Percentiles rank a stretch among this genome's conserved stretches.
phyloP scores from a whole-genome alignment of 1,140 invertebrate species.

The Halyomorpha halys region DNA sequence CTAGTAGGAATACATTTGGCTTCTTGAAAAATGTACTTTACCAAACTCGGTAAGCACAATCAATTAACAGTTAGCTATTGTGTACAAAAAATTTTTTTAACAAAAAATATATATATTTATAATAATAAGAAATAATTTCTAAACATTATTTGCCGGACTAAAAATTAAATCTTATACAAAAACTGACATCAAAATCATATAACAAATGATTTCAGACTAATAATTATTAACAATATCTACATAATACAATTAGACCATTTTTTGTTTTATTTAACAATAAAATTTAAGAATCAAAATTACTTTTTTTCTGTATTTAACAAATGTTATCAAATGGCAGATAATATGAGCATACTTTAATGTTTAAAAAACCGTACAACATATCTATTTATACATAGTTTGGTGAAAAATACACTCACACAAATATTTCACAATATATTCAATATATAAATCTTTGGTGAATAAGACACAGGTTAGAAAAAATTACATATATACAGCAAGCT shows the following conservation, averaged over 20 bases:
- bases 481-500: neutral
- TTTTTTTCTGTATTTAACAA: conserved; percentile 1
- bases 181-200: neutral
- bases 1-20: conserved; percentile 2
- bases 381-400: conserved; percentile 5
- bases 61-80: neutral
- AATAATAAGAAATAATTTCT: neutral
- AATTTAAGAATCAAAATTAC: conserved; percentile 1
- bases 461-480: conserved; percentile 4
- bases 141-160: neutral
- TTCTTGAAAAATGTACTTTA: neutral
- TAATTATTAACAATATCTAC: conserved; percentile 13
- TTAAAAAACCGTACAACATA: conserved; percentile 1
- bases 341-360: conserved; percentile 16
- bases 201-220: conserved; percentile 11
- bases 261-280: conserved; percentile 6
- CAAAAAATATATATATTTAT: conserved; percentile 2
- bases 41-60: neutral
- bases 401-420: conserved; percentile 8
- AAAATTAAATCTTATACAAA: neutral
- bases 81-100: neutral
- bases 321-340: conserved; percentile 20
- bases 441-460: conserved; percentile 6
- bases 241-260: conserved; percentile 14
- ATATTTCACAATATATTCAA: conserved; percentile 5